Evolutionary conservation across 2,888 invertebrate genomes (phyloP), one percentile per base, ranked within the genome.

Genomic region (Tolmerus cingulatus): DNA sequence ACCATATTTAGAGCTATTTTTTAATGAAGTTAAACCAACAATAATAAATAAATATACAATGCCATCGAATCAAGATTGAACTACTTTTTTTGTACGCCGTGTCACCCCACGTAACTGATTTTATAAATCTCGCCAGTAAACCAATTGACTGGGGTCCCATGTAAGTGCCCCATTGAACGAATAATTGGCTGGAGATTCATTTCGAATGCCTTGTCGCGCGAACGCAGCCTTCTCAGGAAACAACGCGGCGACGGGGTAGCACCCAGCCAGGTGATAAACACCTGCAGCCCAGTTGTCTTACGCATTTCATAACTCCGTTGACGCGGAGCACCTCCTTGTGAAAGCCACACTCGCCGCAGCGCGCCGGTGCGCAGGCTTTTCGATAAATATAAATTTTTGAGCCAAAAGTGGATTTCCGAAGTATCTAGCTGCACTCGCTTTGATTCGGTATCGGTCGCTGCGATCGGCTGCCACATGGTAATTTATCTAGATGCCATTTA

Each of bases 401-500:
- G 27, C 74, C 43, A 74, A 85, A 74, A 30, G 85, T 85, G 74
- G 46, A 74, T 84, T 85, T 74, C 43, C 37, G 74, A 85, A 74
- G 43, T 74, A 23, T 74, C 46, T 74, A 85, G 74, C 74, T 55
- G 34, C 46, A 74, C 74, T 85, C 74, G 85, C 30, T 43, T 74
- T 85, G 85, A 85, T 85, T 74, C 85, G 23, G 27, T 85, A 85
- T 85, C 85, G 34, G 34, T 74, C 23, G 46, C 16, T 46, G n/a
- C 85, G 74, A 85, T 85, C 85, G 40, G 85, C 74, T 85, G 85
- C 86, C 89, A 88, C 88, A 89, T 89, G 89, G 89, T 89, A 89
- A 89, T 89, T 89, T 89, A 89, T 89, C 89, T 89, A 89, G 89
- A 89, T 89, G 89, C 89, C 89, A 89, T 89, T 89, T 89, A 88